Evolutionary conservation across 2,113 vertebrate genomes (phyloP).

Genomic region (Haplochromis vanheusdeni): DNA sequence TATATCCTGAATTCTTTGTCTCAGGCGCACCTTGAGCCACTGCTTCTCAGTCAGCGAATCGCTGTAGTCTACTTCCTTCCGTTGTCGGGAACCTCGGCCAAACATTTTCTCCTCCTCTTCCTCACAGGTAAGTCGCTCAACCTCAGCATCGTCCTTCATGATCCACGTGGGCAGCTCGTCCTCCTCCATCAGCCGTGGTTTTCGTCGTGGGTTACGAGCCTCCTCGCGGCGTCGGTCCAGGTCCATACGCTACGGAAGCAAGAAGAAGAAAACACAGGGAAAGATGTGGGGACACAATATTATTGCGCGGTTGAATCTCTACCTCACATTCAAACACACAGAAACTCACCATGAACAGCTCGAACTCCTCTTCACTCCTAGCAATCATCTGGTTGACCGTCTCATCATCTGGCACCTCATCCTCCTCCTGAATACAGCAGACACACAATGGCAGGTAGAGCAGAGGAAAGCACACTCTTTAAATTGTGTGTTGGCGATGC

Average conservation of each 20-base stretch:
- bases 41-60: constrained; percentile 96
- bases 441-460: constrained; percentile 34
- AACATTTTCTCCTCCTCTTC: constrained; percentile 98
- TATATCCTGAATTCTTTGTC: background rate
- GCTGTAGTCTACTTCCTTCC: constrained; percentile 95
- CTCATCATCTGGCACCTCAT: constrained; percentile 93
- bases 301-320: background rate
- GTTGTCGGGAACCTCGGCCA: constrained; percentile 88
- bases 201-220: constrained; percentile 90
- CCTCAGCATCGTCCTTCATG: constrained; percentile 96
- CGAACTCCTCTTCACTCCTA: constrained; percentile 92
- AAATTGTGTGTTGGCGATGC: constrained; percentile 37
- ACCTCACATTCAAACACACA: background rate
- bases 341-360: constrained; percentile 73
- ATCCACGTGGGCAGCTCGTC: constrained; percentile 97
- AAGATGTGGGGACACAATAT: background rate
- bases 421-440: constrained; percentile 81
- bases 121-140: constrained; percentile 92
- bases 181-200: constrained; percentile 94
- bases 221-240: constrained; percentile 92
- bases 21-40: constrained; percentile 76
- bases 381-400: constrained; percentile 98
- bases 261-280: background rate
- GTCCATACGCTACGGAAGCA: constrained; percentile 84
- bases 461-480: background rate